Evolutionary conservation across 2,888 invertebrate species (phyloP).

Genomic region (Pammene fasciana): DNA sequence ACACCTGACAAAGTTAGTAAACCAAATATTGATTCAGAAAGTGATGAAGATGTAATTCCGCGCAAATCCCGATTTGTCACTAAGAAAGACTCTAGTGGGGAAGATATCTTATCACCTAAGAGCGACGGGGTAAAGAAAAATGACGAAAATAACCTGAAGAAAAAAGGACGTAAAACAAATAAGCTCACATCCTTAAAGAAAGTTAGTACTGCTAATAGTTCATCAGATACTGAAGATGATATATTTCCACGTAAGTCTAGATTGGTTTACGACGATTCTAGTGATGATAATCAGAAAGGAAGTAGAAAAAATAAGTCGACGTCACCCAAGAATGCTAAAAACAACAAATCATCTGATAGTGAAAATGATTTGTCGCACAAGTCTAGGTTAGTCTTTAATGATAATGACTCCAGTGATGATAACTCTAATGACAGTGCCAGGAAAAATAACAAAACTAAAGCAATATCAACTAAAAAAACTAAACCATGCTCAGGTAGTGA

Average conservation of each 20-base stretch:
- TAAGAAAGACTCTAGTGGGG: constrained; percentile 2
- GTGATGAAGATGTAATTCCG: neutral
- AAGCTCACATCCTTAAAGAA: neutral
- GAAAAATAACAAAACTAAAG: no score
- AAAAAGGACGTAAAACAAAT: constrained; percentile 7
- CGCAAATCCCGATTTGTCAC: neutral
- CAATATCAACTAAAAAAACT: constrained; percentile 9
- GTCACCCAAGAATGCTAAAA: constrained; percentile 3
- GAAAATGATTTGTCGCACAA: no score
- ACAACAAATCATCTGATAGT: neutral
- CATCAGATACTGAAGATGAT: constrained; percentile 44
- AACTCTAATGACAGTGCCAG: no score
- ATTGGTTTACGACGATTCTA: constrained; percentile 43
- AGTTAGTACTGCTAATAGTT: constrained; percentile 6
- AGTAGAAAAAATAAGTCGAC: neutral
- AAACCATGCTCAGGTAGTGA: constrained; percentile 44
- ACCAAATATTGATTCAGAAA: neutral
- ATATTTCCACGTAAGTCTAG: constrained; percentile 45
- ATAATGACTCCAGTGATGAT: no score
- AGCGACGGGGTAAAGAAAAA: neutral
- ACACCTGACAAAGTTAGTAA: constrained; percentile 4
- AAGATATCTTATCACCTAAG: neutral
- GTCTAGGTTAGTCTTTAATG: no score
- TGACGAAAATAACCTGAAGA: constrained; percentile 10
- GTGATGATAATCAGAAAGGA: constrained; percentile 11